These are phyloP conservation scores for Dipodomys stephensi DNA, from an alignment of 2,113 vertebrate genomes.

Conservation along the genomic window DNA sequence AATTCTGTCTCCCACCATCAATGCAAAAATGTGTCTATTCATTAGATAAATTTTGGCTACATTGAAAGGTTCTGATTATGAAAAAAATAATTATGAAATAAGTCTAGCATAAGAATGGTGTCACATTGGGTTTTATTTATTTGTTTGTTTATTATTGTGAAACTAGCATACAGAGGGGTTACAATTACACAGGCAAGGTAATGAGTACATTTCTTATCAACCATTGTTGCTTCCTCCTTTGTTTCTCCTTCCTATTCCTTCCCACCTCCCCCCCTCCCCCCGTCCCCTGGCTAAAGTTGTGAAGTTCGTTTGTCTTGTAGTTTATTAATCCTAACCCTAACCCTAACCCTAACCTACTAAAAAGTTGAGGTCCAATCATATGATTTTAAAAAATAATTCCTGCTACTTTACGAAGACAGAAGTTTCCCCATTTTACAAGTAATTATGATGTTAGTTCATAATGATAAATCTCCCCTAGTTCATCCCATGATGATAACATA, in stretches of 20 bases:
- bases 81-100: not conserved
- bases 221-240: not conserved
- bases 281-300: too few relatives aligned
- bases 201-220: too few relatives aligned
- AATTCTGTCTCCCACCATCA: not conserved
- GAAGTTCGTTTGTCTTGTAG: too few relatives aligned
- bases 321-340: too few relatives aligned
- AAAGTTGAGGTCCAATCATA: not conserved
- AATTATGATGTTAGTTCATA: not conserved
- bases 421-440: slow-evolving; percentile 12
- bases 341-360: too few relatives aligned
- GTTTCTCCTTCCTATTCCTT: too few relatives aligned
- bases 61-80: too few relatives aligned
- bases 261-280: too few relatives aligned
- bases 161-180: too few relatives aligned
- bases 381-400: not conserved
- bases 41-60: not conserved
- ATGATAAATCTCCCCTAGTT: not conserved
- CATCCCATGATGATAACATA: slow-evolving; percentile 1
- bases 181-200: too few relatives aligned
- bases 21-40: not conserved
- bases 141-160: too few relatives aligned
- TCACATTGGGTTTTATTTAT: not conserved
- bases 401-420: not conserved
- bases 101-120: not conserved